Evolutionary conservation across 53 echinoderm and acorn worm genomes (phyloP).

Genomic region (Holothuria scabra): DNA sequence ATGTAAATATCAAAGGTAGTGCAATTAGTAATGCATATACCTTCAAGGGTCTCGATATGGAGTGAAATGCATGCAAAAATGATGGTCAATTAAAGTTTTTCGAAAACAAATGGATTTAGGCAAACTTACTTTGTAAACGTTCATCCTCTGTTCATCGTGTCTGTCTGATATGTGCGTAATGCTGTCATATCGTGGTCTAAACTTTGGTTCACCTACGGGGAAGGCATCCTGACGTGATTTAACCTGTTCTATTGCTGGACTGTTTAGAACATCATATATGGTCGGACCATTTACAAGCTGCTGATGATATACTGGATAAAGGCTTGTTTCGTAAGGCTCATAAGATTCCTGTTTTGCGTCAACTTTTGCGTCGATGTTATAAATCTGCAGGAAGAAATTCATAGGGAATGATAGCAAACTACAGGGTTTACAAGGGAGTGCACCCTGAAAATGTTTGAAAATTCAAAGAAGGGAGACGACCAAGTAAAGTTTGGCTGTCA

Average conservation of each 20-base stretch:
- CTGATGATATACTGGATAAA: conserved; percentile 32
- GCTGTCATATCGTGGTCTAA: conserved; percentile 18
- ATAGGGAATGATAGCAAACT: no score
- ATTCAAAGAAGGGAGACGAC: no score
- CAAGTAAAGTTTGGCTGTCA: no score
- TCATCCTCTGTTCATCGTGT: not conserved
- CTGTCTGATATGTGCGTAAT: conserved; percentile 23
- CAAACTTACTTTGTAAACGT: conserved; percentile 32
- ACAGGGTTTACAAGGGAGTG: no score
- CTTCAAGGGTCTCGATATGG: no score
- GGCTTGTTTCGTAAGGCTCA: conserved; percentile 42
- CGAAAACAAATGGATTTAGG: no score
- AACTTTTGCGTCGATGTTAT: conserved; percentile 17
- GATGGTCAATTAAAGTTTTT: no score
- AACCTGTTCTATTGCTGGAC: conserved; percentile 44
- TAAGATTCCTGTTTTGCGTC: conserved; percentile 8
- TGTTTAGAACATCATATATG: conserved; percentile 37
- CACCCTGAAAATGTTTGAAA: no score
- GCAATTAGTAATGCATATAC: no score
- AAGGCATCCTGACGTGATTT: conserved; percentile 36
- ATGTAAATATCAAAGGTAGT: no score
- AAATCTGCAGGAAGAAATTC: conserved; percentile 7
- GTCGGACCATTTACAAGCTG: conserved; percentile 28
- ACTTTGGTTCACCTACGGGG: conserved; percentile 12
- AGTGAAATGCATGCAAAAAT: no score